A percentile compares a stretch with the other conserved stretches of the same genome.
phyloP scores from a whole-genome alignment of 2,888 invertebrate genomes.

The Siphlonurus alternatus region DNA sequence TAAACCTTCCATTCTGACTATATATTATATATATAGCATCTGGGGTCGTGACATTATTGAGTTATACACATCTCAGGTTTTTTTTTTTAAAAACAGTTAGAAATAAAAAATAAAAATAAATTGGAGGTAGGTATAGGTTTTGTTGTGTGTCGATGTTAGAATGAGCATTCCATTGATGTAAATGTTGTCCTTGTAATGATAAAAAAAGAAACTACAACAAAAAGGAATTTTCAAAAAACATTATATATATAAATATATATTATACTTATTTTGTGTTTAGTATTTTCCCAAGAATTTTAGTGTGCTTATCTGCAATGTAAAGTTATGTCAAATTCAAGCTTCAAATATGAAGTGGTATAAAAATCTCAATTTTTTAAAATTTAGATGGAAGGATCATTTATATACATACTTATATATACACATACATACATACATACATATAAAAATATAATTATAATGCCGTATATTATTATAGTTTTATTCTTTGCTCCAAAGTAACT shows the following conservation, averaged over 20 bases:
- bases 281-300: background rate
- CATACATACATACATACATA: background rate
- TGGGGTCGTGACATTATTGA: conserved; percentile 6
- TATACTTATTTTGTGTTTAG: conserved; percentile 7
- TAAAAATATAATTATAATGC: background rate
- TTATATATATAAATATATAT: too few relatives aligned
- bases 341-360: background rate
- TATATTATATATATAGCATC: conserved; percentile 5
- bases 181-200: conserved; percentile 9
- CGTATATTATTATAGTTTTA: background rate
- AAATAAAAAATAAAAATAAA: background rate
- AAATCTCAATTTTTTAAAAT: background rate
- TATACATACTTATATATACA: background rate
- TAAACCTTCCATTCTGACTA: conserved; percentile 7
- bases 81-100: background rate
- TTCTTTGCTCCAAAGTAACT: background rate
- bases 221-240: background rate
- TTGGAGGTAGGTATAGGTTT: background rate
- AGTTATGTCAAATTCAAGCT: background rate
- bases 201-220: background rate
- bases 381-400: too few relatives aligned
- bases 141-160: conserved; percentile 13
- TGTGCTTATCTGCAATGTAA: background rate
- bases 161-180: conserved; percentile 14
- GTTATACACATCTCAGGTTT: conserved; percentile 8